Evolutionary conservation across 1,140 invertebrate species (phyloP), one percentile per base, ranked within the genome.

Genomic region (Cotesia typhae): DNA sequence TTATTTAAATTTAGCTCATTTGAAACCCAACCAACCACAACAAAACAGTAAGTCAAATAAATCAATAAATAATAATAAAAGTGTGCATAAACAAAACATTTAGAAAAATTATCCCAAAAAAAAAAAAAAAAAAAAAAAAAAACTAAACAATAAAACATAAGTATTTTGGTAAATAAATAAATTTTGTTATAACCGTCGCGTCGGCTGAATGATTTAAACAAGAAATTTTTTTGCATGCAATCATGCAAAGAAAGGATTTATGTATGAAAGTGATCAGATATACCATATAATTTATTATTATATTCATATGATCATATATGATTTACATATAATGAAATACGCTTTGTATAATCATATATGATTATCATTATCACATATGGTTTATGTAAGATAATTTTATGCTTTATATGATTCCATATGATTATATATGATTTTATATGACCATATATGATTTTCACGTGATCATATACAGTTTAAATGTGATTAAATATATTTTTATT

Each of bases 201-300:
- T 57, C 41, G 4, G 65, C 0, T 66, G 65, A 53, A 17, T 41
- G 10, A 47, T 47, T 6, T 6, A 47, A 47, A 47, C 41, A 10
- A 47, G 41, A 47, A 47, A 47, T 76, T 75, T 73, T 77, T 83
- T 67, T 77, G 82, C 84, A 82, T 85, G 83, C 84, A 84, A 72
- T 70, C 80, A 85, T 81, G 80, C 79, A 75, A 78, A 72, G 77
- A 79, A 75, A 64, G 28, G 61, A 61, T 65, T 59, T 67, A 28
- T 61, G 52, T 52, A 28, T 35, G 17, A 28, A 37, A 41, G 4
- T 63, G 9, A 20, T 72, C 36, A 28, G 51, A 37, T 37, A 36
- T 41, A 5, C 38, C 12, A 64, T 57, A 0, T 51, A 17, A 65
- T 14, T 57, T 57, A 6, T 7, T 41, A 9, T 7, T 28, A 28